Evolutionary conservation across 2,797 vertebrate species (phyloP), one percentile per base, ranked within the genome.

Genomic region (Parauchenoglanis ngamensis): DNA sequence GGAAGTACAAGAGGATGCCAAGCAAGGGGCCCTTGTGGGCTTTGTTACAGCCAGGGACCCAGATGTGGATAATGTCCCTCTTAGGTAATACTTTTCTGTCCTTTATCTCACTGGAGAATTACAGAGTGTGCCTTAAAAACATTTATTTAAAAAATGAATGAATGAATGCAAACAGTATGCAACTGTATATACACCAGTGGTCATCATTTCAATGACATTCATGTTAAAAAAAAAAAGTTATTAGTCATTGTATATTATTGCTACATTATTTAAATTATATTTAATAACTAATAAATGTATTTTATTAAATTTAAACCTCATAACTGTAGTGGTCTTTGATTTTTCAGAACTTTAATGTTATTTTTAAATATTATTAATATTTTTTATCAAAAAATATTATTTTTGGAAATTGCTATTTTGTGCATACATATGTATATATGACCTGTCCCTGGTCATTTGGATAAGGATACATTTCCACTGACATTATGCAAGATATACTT

Each of bases 1-100:
- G 96, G 97, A 99, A 91, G 98, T 99, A 87, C 97, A 97, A 92
- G 98, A 99, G 92, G 98, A 99, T 0, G 97, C 97, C 0, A 96
- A 95, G 10, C 91, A 98, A 12, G 98, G 98, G 79, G 96, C 97
- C 0, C 87, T 97, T n/a, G 97, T 99, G 90, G 98, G 97, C 12
- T 90, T 95, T 17, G 96, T 99, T 92, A 96, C 96, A 0, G 98
- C 98, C 46, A 95, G 94, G 87, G 98, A 99, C 93, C 98, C 98
- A 0, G 98, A 99, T 89, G 94, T 95, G 82, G 97, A 96, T 1
- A 97, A 97, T 85, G 97, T 95, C 88, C 97, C 97, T 5, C 93
- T 99, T 91, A 97, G 98, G 98, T 99, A 97, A 87, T 54, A 46
- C 12, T 61, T 61, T 77, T 80, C 56, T 80, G 13, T 40, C 56